A percentile compares a stretch with the other conserved stretches of the same genome.
Evolutionary conservation across 1,140 invertebrate species (phyloP).

Genomic region (Zaprionus lachaisei): DNA sequence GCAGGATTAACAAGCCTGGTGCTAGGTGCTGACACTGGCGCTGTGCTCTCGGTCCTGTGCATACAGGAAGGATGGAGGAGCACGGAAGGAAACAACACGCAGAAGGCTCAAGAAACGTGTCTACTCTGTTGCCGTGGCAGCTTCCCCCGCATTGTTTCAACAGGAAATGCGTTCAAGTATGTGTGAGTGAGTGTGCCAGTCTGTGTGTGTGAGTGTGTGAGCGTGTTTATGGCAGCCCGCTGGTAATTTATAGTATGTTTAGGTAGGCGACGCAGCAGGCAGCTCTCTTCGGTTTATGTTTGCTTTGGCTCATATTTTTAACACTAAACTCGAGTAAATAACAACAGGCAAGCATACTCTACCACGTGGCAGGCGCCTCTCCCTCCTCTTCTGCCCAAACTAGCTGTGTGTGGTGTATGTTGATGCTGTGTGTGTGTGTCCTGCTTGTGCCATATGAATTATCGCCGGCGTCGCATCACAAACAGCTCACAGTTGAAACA

Average conservation of each 20-base stretch:
- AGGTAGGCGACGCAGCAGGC: conserved; percentile 44
- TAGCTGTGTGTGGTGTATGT: not conserved
- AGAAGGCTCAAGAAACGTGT: conserved; percentile 62
- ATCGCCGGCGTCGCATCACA: conserved; percentile 2
- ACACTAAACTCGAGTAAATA: conserved; percentile 56
- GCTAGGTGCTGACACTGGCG: conserved; percentile 5
- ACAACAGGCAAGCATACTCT: conserved; percentile 12
- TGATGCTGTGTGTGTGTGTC: not conserved
- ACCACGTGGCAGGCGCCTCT: not conserved
- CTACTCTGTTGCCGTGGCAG: conserved; percentile 46
- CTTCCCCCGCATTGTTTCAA: conserved; percentile 46
- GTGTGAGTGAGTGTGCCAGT: conserved; percentile 10
- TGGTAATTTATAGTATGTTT: conserved; percentile 63
- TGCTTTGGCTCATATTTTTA: conserved; percentile 61
- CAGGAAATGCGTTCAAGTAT: conserved; percentile 49
- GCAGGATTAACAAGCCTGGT: conserved; percentile 42
- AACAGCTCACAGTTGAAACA: conserved; percentile 27
- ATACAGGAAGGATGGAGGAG: conserved; percentile 42
- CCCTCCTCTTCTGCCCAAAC: not conserved
- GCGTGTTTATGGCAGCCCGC: conserved; percentile 56
- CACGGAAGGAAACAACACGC: conserved; percentile 61
- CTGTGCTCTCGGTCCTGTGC: conserved; percentile 14
- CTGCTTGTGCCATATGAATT: conserved; percentile 47
- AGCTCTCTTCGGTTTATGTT: conserved; percentile 44
- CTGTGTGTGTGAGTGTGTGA: conserved; percentile 1